A percentile compares a stretch with the other conserved stretches of the same genome.
Conservation (phyloP, 23 tunicate species). For the Ciona savignyi region DNA sequence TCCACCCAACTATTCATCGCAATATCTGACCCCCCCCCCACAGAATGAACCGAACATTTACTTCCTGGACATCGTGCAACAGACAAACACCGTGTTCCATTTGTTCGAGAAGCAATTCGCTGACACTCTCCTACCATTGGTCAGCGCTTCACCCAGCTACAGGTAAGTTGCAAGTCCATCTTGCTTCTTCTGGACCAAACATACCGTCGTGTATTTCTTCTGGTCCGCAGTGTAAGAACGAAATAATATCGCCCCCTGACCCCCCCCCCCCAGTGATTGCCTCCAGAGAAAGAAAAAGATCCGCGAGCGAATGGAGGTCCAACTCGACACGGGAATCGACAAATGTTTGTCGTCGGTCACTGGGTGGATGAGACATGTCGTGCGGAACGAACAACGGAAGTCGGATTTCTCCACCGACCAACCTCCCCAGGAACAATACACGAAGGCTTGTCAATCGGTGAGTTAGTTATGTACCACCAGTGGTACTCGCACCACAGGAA, state of each 20-base stretch:
- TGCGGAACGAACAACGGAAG: conserved; percentile 62
- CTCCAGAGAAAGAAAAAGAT: conserved; percentile 67
- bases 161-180: conserved; percentile 10
- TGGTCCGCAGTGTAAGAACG: too few relatives aligned
- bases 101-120: conserved; percentile 95
- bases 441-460: conserved; percentile 73
- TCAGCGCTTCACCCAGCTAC: conserved; percentile 58
- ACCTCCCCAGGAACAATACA: conserved; percentile 63
- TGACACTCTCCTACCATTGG: conserved; percentile 84
- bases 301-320: conserved; percentile 76
- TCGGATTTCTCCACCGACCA: conserved; percentile 72
- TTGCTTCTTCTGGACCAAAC: not conserved
- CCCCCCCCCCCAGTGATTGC: conserved; percentile 59
- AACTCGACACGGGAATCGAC: conserved; percentile 81
- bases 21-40: too few relatives aligned
- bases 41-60: conserved; percentile 80
- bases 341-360: conserved; percentile 52
- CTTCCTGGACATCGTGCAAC: conserved; percentile 80
- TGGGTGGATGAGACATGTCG: conserved; percentile 77
- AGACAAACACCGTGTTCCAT: conserved; percentile 92
- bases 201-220: not conserved
- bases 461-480: not conserved
- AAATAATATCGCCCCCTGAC: too few relatives aligned
- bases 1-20: not conserved
- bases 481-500: not conserved